phyloP scores from a whole-genome alignment of 2,113 vertebrate genomes.

The Quiscalus mexicanus region DNA sequence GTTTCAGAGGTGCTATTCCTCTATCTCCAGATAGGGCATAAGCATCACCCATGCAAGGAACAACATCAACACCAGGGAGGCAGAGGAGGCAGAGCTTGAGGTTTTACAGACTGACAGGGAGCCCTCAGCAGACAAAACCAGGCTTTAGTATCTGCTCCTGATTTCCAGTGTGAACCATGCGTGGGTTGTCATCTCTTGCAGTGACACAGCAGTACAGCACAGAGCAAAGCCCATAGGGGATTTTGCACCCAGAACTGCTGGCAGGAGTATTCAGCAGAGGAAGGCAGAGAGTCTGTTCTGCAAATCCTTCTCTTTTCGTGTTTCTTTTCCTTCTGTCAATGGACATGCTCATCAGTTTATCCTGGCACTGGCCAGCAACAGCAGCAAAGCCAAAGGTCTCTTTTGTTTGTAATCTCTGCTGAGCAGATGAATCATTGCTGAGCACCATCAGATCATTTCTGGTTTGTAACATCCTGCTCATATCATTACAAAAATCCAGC shows the following conservation, averaged over 20 bases:
- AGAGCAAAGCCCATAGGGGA: fast-evolving
- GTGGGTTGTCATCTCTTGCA: not conserved
- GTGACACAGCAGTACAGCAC: not conserved
- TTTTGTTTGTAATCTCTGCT: conserved; percentile 31
- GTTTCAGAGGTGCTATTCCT: not conserved
- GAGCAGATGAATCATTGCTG: not conserved
- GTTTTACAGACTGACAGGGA: not conserved
- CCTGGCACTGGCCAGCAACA: not conserved
- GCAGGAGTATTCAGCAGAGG: not conserved
- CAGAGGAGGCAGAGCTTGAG: not conserved
- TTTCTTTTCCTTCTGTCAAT: conserved; percentile 5
- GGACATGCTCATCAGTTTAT: not conserved
- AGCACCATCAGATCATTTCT: not conserved
- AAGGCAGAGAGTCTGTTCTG: not conserved
- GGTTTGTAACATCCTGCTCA: conserved; percentile 2
- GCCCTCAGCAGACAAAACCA: not conserved
- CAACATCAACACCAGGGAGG: not conserved
- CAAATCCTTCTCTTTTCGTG: not conserved
- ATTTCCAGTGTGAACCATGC: not conserved
- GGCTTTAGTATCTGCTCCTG: not conserved
- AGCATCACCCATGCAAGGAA: not conserved
- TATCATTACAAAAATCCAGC: not conserved
- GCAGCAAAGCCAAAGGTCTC: conserved; percentile 43
- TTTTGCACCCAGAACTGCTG: not conserved
- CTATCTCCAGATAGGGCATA: not conserved